phyloP scores from a whole-genome alignment of 2,113 vertebrate species.

The Ancistrus triradiatus region DNA sequence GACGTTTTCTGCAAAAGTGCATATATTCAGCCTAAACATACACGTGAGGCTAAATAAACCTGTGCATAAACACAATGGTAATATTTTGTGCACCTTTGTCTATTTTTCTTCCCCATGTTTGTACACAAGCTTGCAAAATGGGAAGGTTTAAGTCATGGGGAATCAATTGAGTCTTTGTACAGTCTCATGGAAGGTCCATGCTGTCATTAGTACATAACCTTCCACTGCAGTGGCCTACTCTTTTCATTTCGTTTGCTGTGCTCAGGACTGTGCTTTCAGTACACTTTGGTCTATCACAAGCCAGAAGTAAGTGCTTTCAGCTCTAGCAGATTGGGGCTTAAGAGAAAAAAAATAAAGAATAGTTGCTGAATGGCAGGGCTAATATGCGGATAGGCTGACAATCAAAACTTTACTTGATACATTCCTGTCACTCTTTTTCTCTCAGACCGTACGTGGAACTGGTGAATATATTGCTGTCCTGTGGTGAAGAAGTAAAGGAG shows the following conservation, averaged over 20 bases:
- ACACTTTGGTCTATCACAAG: neutral
- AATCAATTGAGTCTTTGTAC: constrained; percentile 22
- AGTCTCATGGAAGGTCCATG: constrained; percentile 31
- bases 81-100: neutral
- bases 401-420: neutral
- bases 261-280: neutral
- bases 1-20: neutral
- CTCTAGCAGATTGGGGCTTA: too few species aligned
- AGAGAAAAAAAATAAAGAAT: too few species aligned
- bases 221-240: constrained; percentile 16
- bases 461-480: constrained; percentile 89
- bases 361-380: too few species aligned
- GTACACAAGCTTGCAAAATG: constrained; percentile 22
- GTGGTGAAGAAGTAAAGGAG: constrained; percentile 92
- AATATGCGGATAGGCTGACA: neutral
- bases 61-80: neutral
- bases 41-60: neutral
- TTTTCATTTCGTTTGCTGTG: neutral
- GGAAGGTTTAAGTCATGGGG: neutral
- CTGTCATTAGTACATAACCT: constrained; percentile 15
- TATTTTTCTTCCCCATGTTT: constrained; percentile 23
- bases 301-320: too few species aligned
- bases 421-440: neutral
- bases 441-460: constrained; percentile 90
- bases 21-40: neutral